phyloP scores from a whole-genome alignment of 2,113 vertebrate genomes.

The Hylia prasina region DNA sequence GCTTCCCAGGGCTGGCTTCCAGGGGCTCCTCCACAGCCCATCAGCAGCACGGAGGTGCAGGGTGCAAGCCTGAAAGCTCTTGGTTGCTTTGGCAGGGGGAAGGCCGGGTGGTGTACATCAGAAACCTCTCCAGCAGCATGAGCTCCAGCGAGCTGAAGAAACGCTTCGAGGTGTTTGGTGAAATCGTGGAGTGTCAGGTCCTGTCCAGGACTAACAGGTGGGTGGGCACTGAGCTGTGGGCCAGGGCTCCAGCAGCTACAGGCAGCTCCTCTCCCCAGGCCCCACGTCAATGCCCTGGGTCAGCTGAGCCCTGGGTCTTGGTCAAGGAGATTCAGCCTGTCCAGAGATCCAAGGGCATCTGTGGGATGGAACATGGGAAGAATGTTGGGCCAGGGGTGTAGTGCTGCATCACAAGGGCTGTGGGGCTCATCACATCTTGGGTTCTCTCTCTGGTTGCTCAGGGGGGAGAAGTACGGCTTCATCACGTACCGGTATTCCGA shows the following conservation, averaged over 20 bases:
- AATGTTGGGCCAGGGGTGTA: neutral
- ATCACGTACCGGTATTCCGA: slow-evolving; percentile 87
- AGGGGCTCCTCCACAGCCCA: neutral
- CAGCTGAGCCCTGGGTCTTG: accelerated
- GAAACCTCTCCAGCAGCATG: slow-evolving; percentile 89
- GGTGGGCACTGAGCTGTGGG: neutral
- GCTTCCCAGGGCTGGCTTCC: neutral
- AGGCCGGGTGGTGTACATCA: slow-evolving; percentile 91
- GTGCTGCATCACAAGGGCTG: neutral
- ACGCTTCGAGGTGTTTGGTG: slow-evolving; percentile 92
- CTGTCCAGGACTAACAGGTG: slow-evolving; percentile 85
- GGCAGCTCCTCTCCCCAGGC: neutral
- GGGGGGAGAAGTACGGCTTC: slow-evolving; percentile 88
- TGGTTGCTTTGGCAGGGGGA: slow-evolving; percentile 80
- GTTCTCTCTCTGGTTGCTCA: slow-evolving; percentile 29
- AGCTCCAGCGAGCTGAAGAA: slow-evolving; percentile 90
- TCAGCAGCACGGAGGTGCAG: accelerated
- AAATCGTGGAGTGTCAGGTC: slow-evolving; percentile 90
- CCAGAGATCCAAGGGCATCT: neutral
- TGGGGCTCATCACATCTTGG: neutral
- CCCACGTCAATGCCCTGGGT: accelerated
- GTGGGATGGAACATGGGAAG: neutral
- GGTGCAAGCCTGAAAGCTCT: neutral
- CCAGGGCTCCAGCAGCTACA: neutral
- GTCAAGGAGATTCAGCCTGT: neutral